Evolutionary conservation across 2,797 vertebrate species (phyloP).

Genomic region (Microctenopoma lineatum): DNA sequence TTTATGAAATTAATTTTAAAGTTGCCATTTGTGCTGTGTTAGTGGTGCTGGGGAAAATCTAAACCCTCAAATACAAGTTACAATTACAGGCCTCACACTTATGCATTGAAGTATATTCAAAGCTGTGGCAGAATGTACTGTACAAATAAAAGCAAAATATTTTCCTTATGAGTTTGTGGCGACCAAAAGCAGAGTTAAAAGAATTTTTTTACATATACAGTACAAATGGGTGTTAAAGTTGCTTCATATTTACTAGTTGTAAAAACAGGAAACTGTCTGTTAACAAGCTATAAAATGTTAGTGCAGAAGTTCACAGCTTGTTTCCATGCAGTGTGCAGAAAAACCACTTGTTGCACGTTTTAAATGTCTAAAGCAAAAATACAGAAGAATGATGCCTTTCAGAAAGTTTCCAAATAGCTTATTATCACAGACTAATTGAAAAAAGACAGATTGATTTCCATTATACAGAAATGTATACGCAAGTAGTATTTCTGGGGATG

Average conservation of each 20-base stretch:
- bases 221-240: conserved; percentile 1
- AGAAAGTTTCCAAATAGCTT: background rate
- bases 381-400: background rate
- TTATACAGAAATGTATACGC: background rate
- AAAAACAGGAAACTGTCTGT: background rate
- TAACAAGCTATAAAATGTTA: background rate
- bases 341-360: background rate
- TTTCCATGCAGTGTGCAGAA: background rate
- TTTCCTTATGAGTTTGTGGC: background rate
- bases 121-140: too few relatives aligned
- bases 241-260: background rate
- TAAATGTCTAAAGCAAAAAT: background rate
- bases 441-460: background rate
- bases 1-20: background rate
- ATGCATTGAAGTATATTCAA: background rate
- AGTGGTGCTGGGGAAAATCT: background rate
- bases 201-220: too few relatives aligned
- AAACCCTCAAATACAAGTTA: background rate
- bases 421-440: background rate
- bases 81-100: background rate
- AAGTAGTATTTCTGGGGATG: background rate
- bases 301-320: background rate
- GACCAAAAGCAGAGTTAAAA: background rate
- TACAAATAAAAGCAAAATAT: too few relatives aligned
- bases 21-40: background rate